phyloP scores from a whole-genome alignment of 2,888 invertebrate genomes.

The Tryphoninae sp. region DNA sequence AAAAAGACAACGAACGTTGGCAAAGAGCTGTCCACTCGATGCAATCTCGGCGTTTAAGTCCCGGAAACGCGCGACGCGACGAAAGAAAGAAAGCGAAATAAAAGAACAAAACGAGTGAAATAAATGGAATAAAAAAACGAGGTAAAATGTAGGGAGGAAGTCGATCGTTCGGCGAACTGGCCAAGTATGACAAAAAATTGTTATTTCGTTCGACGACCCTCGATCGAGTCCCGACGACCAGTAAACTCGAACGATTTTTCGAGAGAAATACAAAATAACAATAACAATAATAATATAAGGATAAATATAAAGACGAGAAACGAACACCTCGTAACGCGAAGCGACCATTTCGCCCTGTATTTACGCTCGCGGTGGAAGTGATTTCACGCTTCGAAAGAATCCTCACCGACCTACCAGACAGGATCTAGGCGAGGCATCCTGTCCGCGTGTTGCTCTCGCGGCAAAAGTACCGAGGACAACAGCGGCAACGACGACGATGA shows the following conservation, averaged over 20 bases:
- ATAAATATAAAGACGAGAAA: conserved; percentile 35
- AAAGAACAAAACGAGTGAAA: not conserved
- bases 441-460: conserved; percentile 63
- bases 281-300: conserved; percentile 7
- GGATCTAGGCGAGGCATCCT: conserved; percentile 80
- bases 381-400: conserved; percentile 78
- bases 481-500: not conserved
- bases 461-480: conserved; percentile 22
- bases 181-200: conserved; percentile 55
- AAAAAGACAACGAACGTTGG: conserved; percentile 31
- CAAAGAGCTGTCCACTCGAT: conserved; percentile 16
- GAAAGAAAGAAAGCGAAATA: conserved; percentile 4
- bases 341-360: conserved; percentile 70
- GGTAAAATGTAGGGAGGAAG: conserved; percentile 36
- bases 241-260: conserved; percentile 32
- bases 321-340: conserved; percentile 50
- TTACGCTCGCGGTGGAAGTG: conserved; percentile 75
- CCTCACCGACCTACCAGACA: conserved; percentile 73
- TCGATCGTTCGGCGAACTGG: conserved; percentile 51
- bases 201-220: conserved; percentile 43
- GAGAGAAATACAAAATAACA: conserved; percentile 1
- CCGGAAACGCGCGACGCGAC: conserved; percentile 25
- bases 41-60: conserved; percentile 37
- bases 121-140: not conserved
- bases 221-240: conserved; percentile 25